These are phyloP conservation scores for Macrotis lagotis DNA, from an alignment of 2,113 vertebrate genomes.

Conservation along the genomic window DNA sequence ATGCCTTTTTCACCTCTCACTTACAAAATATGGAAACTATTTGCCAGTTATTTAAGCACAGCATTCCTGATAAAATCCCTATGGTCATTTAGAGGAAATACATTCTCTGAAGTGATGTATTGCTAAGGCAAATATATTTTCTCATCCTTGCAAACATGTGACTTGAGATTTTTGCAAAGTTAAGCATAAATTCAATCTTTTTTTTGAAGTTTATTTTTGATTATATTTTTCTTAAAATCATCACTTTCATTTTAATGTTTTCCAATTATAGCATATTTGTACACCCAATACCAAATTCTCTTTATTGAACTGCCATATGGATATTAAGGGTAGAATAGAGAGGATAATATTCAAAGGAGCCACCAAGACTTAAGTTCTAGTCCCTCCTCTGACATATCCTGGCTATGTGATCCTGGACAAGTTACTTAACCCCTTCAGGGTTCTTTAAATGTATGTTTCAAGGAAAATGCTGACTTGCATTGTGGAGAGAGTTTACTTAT, in stretches of 20 bases:
- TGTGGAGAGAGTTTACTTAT: not conserved
- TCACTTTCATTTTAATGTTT: conserved; percentile 7
- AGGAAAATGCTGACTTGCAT: not conserved
- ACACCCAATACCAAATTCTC: not conserved
- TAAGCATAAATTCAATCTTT: conserved; percentile 5
- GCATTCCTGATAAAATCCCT: conserved; percentile 22
- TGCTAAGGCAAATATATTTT: conserved; percentile 29
- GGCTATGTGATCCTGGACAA: not conserved
- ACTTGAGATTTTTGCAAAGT: conserved; percentile 26
- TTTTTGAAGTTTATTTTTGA: conserved; percentile 27
- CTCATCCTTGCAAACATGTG: not conserved
- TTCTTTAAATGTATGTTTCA: not conserved
- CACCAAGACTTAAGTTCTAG: not conserved
- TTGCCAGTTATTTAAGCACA: not conserved
- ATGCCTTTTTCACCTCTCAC: not conserved
- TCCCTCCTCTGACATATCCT: not conserved
- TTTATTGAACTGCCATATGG: not conserved
- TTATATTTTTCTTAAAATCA: conserved; percentile 1
- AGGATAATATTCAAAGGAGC: not conserved
- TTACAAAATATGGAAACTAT: conserved; percentile 9
- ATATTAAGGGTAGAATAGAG: not conserved
- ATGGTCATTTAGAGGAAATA: conserved; percentile 9
- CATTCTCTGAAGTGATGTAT: not conserved
- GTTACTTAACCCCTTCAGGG: not conserved
- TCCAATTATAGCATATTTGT: not conserved